phyloP scores from a whole-genome alignment of 2,113 vertebrate genomes.

The Sula dactylatra region DNA sequence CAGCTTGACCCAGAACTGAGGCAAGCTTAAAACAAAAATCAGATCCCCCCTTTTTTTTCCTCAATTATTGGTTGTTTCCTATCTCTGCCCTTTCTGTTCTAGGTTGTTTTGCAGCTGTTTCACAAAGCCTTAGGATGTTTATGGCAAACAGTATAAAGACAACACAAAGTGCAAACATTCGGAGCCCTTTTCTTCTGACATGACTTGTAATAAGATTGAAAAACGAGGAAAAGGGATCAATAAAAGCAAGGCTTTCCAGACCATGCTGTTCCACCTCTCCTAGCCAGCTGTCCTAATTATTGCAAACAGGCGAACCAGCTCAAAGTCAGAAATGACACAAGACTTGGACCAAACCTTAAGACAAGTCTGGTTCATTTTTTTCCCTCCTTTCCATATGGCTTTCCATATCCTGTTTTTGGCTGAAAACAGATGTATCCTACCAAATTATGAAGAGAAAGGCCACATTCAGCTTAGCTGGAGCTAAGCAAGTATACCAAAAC shows the following conservation, averaged over 20 bases:
- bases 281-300: neutral
- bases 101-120: neutral
- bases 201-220: neutral
- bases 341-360: neutral
- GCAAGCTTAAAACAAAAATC: neutral
- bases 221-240: neutral
- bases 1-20: neutral
- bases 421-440: neutral
- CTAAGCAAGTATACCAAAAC: neutral
- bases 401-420: neutral
- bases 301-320: neutral
- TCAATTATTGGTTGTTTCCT: accelerated
- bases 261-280: neutral
- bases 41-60: neutral
- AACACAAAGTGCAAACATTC: neutral
- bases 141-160: neutral
- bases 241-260: neutral
- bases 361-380: neutral
- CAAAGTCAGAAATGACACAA: neutral
- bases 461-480: neutral
- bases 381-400: neutral
- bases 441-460: neutral
- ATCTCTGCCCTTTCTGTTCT: neutral
- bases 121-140: neutral
- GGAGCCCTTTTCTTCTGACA: neutral